Evolutionary conservation across 2,888 invertebrate species (phyloP), one percentile per base, ranked within the genome.

Genomic region (Mayetiola destructor): DNA sequence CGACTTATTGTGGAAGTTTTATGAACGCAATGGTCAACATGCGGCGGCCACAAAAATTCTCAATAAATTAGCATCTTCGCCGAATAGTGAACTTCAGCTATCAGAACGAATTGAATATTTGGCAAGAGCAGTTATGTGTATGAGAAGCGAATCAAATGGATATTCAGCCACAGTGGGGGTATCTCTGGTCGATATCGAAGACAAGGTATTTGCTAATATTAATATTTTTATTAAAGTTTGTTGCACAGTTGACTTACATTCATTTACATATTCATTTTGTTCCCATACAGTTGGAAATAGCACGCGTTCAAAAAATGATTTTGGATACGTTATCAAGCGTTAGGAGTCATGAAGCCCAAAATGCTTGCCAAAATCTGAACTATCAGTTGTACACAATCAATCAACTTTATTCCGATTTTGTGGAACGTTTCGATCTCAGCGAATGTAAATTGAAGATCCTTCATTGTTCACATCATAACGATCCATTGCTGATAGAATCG

Each of bases 391-490:
- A 88, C 59, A 90, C 92, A 68, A 86, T 95, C 62, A 91, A 92
- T 10, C 84, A 88, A 83, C 72, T 95, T 32, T 95, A 93, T 68
- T 87, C 89, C 68, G 87, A 92, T 61, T 95, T 88, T 73, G 94
- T 94, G 1, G 91, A 92, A 65, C 86, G 86, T 3, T 88, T 88
- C 69, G 82, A 87, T 63, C 76, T 96, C 40, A 87, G 90, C 82
- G 94, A 95, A 72, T 89, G 92, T 69, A 92, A 96, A 73, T 75
- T 99, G 58, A 90, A 92, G 6, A 94, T 99, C 61, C 83, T 97
- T 53, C 88, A 94, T 65, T 94, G 93, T 69, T 93, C 95, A 6
- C 91, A 93, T 14, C 89, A 94, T 71, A 85, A 87, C 64, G 95
- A 97, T 69, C 80, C 84, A 0, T 76, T 86, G 59, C 75, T 95